phyloP scores from a whole-genome alignment of 2,113 vertebrate genomes.

The Syngnathoides biaculeatus region DNA sequence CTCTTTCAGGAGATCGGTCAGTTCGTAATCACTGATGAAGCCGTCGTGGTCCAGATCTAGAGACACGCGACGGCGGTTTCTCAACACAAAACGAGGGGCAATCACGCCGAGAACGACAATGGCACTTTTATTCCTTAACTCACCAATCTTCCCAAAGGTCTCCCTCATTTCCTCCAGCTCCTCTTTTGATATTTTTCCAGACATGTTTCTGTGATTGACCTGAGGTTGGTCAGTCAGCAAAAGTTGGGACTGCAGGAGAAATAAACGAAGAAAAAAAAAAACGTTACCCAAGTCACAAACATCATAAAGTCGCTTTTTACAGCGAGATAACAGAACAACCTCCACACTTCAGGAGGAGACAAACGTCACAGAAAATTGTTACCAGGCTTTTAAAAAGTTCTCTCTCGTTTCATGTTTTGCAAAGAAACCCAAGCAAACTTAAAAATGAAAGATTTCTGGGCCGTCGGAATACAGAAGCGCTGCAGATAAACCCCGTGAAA shows the following conservation, averaged over 20 bases:
- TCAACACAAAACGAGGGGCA: neutral
- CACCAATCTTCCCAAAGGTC: slow-evolving; percentile 88
- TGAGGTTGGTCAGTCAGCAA: slow-evolving; percentile 54
- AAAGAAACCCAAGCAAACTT: neutral
- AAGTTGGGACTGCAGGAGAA: slow-evolving; percentile 33
- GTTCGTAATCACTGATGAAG: slow-evolving; percentile 83
- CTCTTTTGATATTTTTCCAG: slow-evolving; percentile 89
- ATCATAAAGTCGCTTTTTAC: neutral
- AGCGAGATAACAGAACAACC: neutral
- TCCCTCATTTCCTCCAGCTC: slow-evolving; percentile 90
- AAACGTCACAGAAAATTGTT: too few species aligned
- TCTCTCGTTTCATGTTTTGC: neutral
- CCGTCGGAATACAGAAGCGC: neutral
- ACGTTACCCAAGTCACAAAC: neutral
- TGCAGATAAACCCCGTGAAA: neutral
- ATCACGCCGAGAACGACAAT: too few species aligned
- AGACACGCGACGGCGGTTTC: slow-evolving; percentile 13
- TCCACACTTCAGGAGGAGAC: neutral
- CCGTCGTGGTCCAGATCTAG: slow-evolving; percentile 87
- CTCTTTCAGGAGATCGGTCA: slow-evolving; percentile 87
- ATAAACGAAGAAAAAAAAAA: slow-evolving; percentile 9
- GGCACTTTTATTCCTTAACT: slow-evolving; percentile 54
- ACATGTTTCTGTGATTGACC: slow-evolving; percentile 80
- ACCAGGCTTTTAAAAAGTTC: too few species aligned
- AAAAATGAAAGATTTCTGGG: neutral